Percentiles rank a stretch among this genome's conserved stretches.
phyloP scores from a whole-genome alignment of 2,113 vertebrate genomes.

The Myiagra hebetior region DNA sequence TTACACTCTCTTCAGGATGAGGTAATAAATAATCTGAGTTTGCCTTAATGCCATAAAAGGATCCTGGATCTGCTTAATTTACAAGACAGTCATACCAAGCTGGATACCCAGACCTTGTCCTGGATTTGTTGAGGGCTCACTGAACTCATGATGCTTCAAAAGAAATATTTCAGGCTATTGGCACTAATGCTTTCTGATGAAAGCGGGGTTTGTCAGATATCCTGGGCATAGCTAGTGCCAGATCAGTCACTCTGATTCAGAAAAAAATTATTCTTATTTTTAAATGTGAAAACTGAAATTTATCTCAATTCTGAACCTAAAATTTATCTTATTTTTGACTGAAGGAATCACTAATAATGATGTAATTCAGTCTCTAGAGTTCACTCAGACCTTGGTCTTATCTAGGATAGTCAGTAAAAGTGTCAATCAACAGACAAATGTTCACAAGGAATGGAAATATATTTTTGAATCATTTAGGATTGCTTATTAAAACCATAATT shows the following conservation, averaged over 20 bases:
- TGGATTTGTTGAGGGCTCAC: background rate
- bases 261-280: background rate
- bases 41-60: background rate
- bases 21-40: background rate
- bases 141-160: background rate
- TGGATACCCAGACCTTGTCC: background rate
- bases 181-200: background rate
- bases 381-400: background rate
- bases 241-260: background rate
- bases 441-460: background rate
- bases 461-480: background rate
- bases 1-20: background rate
- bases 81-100: background rate
- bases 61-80: background rate
- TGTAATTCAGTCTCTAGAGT: background rate
- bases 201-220: background rate
- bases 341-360: background rate
- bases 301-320: background rate
- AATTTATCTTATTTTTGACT: background rate
- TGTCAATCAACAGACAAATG: background rate
- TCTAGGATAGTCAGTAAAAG: background rate
- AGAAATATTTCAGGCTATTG: background rate
- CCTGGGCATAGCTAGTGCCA: background rate
- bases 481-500: background rate
- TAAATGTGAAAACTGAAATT: background rate